These are phyloP conservation scores for Pelvicachromis taeniatus DNA, from an alignment of 2,113 vertebrate genomes.

Conservation along the genomic window DNA sequence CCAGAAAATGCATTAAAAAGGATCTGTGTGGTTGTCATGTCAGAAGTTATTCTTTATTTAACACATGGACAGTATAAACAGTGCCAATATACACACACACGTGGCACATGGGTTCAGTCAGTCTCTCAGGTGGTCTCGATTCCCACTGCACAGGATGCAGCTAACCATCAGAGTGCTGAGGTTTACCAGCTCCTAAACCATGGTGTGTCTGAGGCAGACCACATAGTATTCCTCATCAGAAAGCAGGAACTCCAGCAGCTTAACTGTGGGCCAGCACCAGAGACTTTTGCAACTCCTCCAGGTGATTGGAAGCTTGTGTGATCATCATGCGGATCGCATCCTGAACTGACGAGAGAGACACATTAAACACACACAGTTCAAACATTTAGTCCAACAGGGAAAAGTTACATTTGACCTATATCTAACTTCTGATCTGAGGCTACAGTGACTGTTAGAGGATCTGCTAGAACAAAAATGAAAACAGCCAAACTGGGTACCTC, in stretches of 20 bases:
- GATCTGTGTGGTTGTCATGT: neutral
- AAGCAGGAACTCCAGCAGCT: neutral
- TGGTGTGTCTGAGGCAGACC: neutral
- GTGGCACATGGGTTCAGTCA: neutral
- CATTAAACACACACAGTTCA: neutral
- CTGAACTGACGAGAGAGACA: conserved; percentile 49
- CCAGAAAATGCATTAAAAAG: neutral
- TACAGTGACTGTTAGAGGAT: neutral
- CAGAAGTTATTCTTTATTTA: neutral
- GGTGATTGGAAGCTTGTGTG: conserved; percentile 86
- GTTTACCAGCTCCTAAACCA: neutral
- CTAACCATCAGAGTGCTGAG: neutral
- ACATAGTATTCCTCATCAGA: neutral
- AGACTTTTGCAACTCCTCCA: conserved; percentile 82
- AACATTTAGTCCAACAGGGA: neutral
- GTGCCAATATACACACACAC: neutral
- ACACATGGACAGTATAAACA: neutral
- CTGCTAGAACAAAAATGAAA: neutral
- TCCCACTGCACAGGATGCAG: no score
- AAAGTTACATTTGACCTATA: neutral
- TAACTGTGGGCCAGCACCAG: conserved; percentile 78
- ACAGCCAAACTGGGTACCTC: conserved; percentile 71
- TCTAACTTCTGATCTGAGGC: neutral
- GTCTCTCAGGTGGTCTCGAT: neutral
- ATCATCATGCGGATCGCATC: conserved; percentile 93